A percentile compares a stretch with the other conserved stretches of the same genome.
Evolutionary conservation across 1,140 invertebrate genomes (phyloP).

Genomic region (Rhizoglyphus robini): DNA sequence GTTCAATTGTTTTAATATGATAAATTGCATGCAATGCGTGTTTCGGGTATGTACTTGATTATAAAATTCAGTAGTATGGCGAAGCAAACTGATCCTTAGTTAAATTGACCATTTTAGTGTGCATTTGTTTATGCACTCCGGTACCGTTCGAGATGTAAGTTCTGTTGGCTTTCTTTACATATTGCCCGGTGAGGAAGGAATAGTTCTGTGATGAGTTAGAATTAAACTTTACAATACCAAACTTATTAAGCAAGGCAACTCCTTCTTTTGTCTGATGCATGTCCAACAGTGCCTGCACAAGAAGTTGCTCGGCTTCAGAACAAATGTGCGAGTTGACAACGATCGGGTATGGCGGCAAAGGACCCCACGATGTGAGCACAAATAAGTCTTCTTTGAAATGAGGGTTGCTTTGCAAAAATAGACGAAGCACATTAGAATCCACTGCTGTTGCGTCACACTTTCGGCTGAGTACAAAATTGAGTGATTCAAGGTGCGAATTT

Average conservation of each 20-base stretch:
- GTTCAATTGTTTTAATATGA: no score
- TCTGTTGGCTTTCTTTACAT: no score
- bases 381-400: constrained; percentile 42
- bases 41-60: no score
- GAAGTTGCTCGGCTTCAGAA: constrained; percentile 32
- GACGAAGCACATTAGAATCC: constrained; percentile 43
- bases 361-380: constrained; percentile 44
- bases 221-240: constrained; percentile 40
- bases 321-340: constrained; percentile 35
- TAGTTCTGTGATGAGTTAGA: background rate
- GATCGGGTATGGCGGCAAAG: constrained; percentile 45
- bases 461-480: constrained; percentile 46
- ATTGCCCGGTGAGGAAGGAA: background rate
- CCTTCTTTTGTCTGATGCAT: constrained; percentile 35
- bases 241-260: constrained; percentile 39
- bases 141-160: no score
- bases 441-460: constrained; percentile 47
- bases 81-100: no score
- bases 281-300: constrained; percentile 37
- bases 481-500: constrained; percentile 46
- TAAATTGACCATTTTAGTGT: no score
- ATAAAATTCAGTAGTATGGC: no score
- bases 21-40: no score
- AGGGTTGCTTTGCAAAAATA: constrained; percentile 42
- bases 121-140: no score